phyloP scores from a whole-genome alignment of 2,888 invertebrate species.

The Mycalesis mineus region DNA sequence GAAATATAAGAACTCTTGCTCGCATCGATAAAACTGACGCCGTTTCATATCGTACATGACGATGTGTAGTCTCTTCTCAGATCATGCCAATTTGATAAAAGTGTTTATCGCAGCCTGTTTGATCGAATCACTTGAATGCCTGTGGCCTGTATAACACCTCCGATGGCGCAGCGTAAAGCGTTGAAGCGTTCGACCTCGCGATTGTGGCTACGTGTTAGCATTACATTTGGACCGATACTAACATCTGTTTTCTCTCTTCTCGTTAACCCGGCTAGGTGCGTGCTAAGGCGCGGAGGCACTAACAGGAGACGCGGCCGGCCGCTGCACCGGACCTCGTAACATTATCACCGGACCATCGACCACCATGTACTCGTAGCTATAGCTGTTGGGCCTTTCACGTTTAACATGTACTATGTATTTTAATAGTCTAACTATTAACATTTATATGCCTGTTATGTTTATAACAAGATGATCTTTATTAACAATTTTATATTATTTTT shows the following conservation, averaged over 20 bases:
- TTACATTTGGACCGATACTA: conserved; percentile 80
- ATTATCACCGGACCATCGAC: conserved; percentile 74
- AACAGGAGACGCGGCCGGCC: conserved; percentile 68
- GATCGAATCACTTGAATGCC: no score
- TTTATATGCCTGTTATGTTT: conserved; percentile 79
- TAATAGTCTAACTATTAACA: conserved; percentile 79
- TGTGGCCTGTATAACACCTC: no score
- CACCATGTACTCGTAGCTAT: conserved; percentile 70
- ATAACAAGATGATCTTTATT: conserved; percentile 77
- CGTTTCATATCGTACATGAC: no score
- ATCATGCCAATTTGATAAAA: no score
- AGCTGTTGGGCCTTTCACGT: conserved; percentile 77
- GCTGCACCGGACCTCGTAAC: conserved; percentile 63
- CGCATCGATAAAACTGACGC: no score
- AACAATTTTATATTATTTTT: conserved; percentile 60
- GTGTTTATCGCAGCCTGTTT: no score
- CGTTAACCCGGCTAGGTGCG: conserved; percentile 87
- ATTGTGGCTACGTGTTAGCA: conserved; percentile 69
- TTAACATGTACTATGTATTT: conserved; percentile 76
- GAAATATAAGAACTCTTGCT: no score
- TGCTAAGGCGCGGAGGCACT: conserved; percentile 82
- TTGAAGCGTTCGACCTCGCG: conserved; percentile 48
- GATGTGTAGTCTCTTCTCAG: no score
- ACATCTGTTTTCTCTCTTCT: conserved; percentile 85
- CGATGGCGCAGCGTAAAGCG: conserved; percentile 51